Evolutionary conservation across 2,888 invertebrate genomes (phyloP).

Genomic region (Sphecodes monilicornis): DNA sequence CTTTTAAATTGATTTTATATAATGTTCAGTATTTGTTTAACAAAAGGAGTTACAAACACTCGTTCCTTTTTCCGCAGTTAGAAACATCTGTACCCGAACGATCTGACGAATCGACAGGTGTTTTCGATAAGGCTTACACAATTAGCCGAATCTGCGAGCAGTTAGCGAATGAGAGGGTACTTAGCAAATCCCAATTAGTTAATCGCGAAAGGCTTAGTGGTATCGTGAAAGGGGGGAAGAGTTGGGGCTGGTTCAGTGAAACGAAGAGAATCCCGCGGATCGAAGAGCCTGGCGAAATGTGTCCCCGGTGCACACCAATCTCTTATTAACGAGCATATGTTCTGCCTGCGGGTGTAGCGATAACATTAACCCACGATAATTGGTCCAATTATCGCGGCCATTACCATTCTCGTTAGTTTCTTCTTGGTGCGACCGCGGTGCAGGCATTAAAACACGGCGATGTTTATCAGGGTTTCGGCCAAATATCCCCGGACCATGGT

Average conservation of each 20-base stretch:
- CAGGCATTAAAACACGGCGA: slow-evolving; percentile 34
- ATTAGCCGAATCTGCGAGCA: slow-evolving; percentile 1
- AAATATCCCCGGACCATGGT: slow-evolving; percentile 33
- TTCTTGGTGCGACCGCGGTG: neutral
- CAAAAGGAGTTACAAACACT: neutral
- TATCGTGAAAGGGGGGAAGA: slow-evolving; percentile 8
- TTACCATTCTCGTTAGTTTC: slow-evolving; percentile 48
- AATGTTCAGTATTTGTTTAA: neutral
- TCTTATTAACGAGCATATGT: slow-evolving; percentile 34
- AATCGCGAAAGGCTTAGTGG: slow-evolving; percentile 7
- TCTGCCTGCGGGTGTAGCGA: slow-evolving; percentile 24
- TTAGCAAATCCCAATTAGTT: slow-evolving; percentile 29
- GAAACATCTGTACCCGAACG: neutral
- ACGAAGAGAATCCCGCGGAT: neutral
- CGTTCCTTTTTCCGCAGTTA: neutral
- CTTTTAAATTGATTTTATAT: neutral
- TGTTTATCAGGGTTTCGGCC: slow-evolving; percentile 58
- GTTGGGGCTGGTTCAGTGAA: neutral
- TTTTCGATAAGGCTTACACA: neutral
- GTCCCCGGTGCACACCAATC: slow-evolving; percentile 11
- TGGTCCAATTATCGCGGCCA: slow-evolving; percentile 53
- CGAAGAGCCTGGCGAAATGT: neutral
- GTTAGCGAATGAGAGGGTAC: neutral
- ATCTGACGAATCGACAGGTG: neutral
- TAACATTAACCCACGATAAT: slow-evolving; percentile 51